Evolutionary conservation across 2,797 vertebrate species (phyloP).

Genomic region (Sternarchorhynchus goeldii): DNA sequence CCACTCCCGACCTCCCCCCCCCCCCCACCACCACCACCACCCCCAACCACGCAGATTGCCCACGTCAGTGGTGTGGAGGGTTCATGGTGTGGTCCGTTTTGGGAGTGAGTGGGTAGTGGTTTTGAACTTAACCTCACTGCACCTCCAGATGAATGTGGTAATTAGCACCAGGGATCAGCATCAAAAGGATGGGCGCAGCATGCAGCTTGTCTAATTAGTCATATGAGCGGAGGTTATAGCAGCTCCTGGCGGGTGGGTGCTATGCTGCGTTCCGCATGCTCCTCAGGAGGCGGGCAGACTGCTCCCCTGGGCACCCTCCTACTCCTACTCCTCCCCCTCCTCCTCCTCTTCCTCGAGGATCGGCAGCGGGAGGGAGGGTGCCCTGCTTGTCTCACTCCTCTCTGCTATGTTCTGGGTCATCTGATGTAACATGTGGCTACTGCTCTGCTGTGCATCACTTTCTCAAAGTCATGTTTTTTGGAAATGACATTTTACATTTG

Average conservation of each 20-base stretch:
- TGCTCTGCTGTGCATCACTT: too few relatives aligned
- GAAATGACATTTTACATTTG: too few relatives aligned
- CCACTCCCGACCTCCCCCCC: slow-evolving; percentile 69
- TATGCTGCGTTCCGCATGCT: slow-evolving; percentile 26
- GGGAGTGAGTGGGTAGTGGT: slow-evolving; percentile 50
- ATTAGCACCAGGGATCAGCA: slow-evolving; percentile 89
- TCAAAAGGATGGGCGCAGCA: slow-evolving; percentile 93
- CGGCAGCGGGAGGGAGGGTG: too few relatives aligned
- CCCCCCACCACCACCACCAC: too few relatives aligned
- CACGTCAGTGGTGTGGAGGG: slow-evolving; percentile 70
- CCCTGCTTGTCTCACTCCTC: too few relatives aligned
- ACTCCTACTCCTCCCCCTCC: too few relatives aligned
- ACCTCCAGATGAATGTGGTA: slow-evolving; percentile 81
- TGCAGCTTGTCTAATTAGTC: slow-evolving; percentile 98
- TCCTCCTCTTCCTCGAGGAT: too few relatives aligned
- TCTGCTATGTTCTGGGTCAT: too few relatives aligned
- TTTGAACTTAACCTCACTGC: slow-evolving; percentile 91
- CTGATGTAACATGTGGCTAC: too few relatives aligned
- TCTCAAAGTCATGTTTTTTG: too few relatives aligned
- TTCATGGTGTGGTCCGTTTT: slow-evolving; percentile 29
- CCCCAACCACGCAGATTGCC: slow-evolving; percentile 68
- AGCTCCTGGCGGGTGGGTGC: slow-evolving; percentile 70
- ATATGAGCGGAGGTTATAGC: slow-evolving; percentile 90
- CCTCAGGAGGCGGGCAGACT: neutral
- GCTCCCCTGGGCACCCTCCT: too few relatives aligned